Conservation (phyloP, 2,888 invertebrate genomes). For the Podabrus alpinus region DNA sequence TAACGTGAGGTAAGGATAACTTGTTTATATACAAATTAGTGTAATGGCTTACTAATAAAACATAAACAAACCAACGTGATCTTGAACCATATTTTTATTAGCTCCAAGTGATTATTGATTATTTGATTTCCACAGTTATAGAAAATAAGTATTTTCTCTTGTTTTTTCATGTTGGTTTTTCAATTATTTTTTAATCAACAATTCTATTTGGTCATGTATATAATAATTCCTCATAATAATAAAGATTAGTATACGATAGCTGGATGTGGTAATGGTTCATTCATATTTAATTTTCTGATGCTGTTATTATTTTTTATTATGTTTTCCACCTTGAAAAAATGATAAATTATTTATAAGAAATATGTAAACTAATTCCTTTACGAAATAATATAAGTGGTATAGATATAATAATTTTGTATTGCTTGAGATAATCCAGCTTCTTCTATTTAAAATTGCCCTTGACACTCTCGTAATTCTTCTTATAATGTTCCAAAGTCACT, state of each 20-base stretch:
- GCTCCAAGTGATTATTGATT: neutral
- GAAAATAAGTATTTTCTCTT: neutral
- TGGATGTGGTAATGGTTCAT: neutral
- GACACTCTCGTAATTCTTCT: neutral
- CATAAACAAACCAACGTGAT: conserved; percentile 1
- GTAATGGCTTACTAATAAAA: neutral
- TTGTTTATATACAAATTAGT: conserved; percentile 2
- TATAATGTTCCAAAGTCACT: neutral
- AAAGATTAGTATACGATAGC: neutral
- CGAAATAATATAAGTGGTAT: neutral
- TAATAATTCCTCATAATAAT: neutral
- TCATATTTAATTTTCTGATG: neutral
- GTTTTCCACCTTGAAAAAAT: neutral
- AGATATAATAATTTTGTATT: neutral
- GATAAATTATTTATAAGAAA: neutral
- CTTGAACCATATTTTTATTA: neutral
- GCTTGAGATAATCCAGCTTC: neutral
- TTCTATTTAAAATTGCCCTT: neutral
- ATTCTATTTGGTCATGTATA: neutral
- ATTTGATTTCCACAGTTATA: neutral
- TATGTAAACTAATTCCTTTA: too few species aligned
- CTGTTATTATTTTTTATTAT: neutral
- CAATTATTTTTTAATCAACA: neutral
- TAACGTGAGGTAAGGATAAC: neutral
- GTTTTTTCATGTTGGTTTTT: neutral